Evolutionary conservation across 2,113 vertebrate genomes (phyloP).

Genomic region (Charadrius vociferus): DNA sequence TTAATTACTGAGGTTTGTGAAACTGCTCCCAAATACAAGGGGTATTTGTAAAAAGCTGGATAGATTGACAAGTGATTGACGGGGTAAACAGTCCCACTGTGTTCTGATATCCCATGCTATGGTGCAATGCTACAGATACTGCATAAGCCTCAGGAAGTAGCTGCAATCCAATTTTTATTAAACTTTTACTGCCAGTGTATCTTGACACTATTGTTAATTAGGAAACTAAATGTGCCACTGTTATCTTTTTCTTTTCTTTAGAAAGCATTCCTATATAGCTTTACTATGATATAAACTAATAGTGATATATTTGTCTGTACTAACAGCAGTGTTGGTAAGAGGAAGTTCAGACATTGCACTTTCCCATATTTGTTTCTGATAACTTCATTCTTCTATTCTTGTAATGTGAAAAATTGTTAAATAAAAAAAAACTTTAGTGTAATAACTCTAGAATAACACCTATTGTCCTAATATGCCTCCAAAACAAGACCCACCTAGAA

Average conservation of each 20-base stretch:
- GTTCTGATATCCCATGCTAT: constrained; percentile 60
- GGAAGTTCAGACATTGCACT: background rate
- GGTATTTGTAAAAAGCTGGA: constrained; percentile 67
- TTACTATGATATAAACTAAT: background rate
- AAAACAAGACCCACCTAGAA: background rate
- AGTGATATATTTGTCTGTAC: background rate
- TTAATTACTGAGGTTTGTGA: constrained; percentile 64
- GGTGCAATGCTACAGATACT: constrained; percentile 28
- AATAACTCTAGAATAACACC: background rate
- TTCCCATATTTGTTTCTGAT: background rate
- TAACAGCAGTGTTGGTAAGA: background rate
- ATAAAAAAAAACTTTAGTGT: too few species aligned
- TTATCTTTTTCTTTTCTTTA: background rate
- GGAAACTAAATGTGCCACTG: background rate
- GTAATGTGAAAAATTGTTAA: background rate
- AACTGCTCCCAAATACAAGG: constrained; percentile 46
- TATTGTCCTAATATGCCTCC: background rate
- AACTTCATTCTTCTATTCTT: background rate
- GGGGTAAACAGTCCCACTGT: constrained; percentile 72
- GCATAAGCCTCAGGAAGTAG: constrained; percentile 59
- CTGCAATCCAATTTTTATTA: constrained; percentile 69
- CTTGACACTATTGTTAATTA: constrained; percentile 31
- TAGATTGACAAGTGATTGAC: constrained; percentile 76
- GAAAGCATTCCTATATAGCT: background rate
- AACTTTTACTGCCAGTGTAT: constrained; percentile 38